A percentile compares a stretch with the other conserved stretches of the same genome.
Conservation (phyloP, 2,888 invertebrate species). For the Calameuta pallipes region DNA sequence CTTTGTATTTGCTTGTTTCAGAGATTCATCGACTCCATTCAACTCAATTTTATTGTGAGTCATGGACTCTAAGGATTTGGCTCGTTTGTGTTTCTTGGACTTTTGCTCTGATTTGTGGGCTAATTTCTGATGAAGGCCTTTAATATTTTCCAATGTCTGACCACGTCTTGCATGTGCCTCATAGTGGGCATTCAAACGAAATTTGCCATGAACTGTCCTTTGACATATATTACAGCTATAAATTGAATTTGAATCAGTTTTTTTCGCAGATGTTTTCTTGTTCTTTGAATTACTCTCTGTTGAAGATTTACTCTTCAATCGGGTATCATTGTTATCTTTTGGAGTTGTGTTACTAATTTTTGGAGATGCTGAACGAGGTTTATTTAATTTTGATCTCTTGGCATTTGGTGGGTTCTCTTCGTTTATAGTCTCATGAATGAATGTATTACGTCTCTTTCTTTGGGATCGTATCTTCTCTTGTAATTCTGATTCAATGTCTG, state of each 20-base stretch:
- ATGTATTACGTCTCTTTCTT: neutral
- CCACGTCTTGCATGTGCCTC: neutral
- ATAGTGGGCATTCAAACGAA: neutral
- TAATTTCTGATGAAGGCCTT: neutral
- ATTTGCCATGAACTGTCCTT: neutral
- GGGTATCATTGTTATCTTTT: neutral
- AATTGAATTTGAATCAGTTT: neutral
- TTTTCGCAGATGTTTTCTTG: neutral
- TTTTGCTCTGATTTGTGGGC: neutral
- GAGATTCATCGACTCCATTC: neutral
- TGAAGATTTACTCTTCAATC: constrained; percentile 18
- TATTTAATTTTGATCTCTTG: neutral
- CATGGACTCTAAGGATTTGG: neutral
- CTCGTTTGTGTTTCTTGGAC: neutral
- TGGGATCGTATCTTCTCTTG: neutral
- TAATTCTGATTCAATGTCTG: neutral
- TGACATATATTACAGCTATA: neutral
- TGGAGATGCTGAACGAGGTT: neutral
- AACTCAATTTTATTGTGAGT: neutral
- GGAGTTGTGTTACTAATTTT: neutral
- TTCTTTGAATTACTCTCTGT: constrained; percentile 26
- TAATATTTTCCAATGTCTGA: neutral
- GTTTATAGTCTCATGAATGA: neutral
- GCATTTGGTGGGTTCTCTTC: neutral
- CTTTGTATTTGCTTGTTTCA: neutral